Evolutionary conservation across 2,113 vertebrate genomes (phyloP).

Genomic region (Cyanocitta stelleri): DNA sequence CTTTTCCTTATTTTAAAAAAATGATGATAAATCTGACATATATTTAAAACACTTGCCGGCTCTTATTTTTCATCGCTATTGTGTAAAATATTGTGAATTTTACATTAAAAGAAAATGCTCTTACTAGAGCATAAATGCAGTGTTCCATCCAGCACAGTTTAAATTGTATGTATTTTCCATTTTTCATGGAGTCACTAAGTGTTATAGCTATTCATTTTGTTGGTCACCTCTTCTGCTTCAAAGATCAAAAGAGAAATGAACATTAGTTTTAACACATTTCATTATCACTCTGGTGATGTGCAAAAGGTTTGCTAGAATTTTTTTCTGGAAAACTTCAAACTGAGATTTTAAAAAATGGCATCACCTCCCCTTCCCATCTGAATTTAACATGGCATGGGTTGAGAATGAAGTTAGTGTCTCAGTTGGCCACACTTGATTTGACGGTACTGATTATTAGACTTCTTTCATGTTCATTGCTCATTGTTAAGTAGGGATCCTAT

Average conservation of each 20-base stretch:
- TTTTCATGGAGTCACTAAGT: not conserved
- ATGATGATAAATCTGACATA: not conserved
- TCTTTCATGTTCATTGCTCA: not conserved
- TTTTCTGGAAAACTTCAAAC: slow-evolving; percentile 29
- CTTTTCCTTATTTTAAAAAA: not conserved
- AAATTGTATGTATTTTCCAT: not conserved
- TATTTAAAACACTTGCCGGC: not conserved
- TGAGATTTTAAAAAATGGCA: slow-evolving; percentile 33
- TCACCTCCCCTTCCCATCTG: not conserved
- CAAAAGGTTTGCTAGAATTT: not conserved
- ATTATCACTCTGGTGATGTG: slow-evolving; percentile 23
- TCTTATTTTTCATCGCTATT: not conserved
- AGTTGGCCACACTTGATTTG: not conserved
- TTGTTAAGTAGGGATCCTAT: not conserved
- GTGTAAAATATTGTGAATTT: not conserved
- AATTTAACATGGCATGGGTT: not conserved
- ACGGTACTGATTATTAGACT: not conserved
- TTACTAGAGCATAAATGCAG: not conserved
- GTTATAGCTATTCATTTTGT: not conserved
- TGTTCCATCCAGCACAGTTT: not conserved
- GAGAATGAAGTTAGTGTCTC: not conserved
- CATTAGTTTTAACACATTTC: slow-evolving; percentile 25
- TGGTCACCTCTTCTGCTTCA: not conserved
- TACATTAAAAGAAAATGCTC: not conserved
- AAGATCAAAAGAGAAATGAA: not conserved